These are phyloP conservation scores for Ceratina australensis DNA, from an alignment of 1,140 invertebrate genomes.

Conservation along the genomic window DNA sequence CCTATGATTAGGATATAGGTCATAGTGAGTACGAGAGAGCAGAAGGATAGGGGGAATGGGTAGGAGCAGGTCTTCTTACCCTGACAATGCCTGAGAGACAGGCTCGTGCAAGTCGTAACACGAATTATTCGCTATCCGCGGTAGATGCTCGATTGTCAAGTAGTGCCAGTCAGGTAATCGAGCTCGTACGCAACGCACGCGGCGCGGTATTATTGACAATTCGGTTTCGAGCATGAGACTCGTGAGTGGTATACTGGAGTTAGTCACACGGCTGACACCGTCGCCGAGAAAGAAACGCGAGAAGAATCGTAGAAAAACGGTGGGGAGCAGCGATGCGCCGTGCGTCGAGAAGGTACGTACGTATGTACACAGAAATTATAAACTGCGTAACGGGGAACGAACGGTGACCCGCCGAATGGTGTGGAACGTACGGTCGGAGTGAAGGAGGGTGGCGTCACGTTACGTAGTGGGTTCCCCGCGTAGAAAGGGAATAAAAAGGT, in stretches of 20 bases:
- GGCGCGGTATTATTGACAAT: neutral
- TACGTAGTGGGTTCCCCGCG: neutral
- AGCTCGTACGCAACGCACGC: neutral
- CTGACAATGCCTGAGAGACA: slow-evolving; percentile 23
- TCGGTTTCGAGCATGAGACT: slow-evolving; percentile 17
- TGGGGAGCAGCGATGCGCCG: neutral
- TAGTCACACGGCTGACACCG: slow-evolving; percentile 35
- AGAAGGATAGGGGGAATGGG: neutral
- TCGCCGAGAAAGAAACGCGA: slow-evolving; percentile 37
- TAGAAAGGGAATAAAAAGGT: too few relatives aligned
- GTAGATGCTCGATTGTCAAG: slow-evolving; percentile 19
- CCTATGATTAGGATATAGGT: too few relatives aligned
- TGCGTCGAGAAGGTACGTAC: slow-evolving; percentile 6
- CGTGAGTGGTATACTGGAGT: slow-evolving; percentile 6
- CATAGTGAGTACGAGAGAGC: neutral
- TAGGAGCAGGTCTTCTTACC: neutral
- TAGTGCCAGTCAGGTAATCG: slow-evolving; percentile 32
- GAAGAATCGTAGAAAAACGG: too few relatives aligned
- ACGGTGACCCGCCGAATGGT: neutral
- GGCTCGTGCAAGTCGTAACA: slow-evolving; percentile 37
- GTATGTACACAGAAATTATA: too few relatives aligned
- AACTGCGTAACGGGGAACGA: too few relatives aligned
- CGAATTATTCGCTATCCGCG: slow-evolving; percentile 16
- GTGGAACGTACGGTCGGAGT: neutral
- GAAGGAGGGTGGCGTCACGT: neutral